phyloP scores from a whole-genome alignment of 2,113 vertebrate genomes.

The Mustelus asterias region DNA sequence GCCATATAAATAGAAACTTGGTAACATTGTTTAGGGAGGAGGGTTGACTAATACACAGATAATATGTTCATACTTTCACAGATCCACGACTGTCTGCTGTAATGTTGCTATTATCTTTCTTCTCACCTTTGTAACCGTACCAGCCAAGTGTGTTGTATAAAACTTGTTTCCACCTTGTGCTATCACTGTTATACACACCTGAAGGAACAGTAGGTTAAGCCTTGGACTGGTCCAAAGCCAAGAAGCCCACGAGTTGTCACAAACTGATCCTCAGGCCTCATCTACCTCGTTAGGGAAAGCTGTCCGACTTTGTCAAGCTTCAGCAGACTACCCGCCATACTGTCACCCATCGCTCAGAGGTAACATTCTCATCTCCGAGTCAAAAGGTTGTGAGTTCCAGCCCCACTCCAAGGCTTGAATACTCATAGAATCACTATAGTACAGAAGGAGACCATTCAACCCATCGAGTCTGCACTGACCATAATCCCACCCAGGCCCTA shows the following conservation, averaged over 20 bases:
- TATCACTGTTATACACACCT: background rate
- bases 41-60: background rate
- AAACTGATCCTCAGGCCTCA: background rate
- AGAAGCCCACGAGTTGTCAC: background rate
- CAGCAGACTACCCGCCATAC: background rate
- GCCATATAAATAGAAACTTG: background rate
- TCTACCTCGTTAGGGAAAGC: background rate
- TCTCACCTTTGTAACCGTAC: background rate
- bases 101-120: background rate
- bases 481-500: too few species aligned
- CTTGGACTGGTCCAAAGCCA: background rate
- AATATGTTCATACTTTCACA: background rate
- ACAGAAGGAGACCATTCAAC: too few species aligned
- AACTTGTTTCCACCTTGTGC: background rate
- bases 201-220: background rate
- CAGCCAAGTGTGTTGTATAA: background rate
- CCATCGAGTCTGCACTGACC: too few species aligned
- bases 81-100: background rate
- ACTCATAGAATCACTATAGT: too few species aligned
- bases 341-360: background rate
- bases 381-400: background rate
- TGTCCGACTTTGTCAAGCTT: background rate
- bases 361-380: background rate
- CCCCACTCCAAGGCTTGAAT: background rate
- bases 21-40: background rate